Evolutionary conservation across 2,797 vertebrate genomes (phyloP), one percentile per base, ranked within the genome.

Genomic region (Alauda arvensis): DNA sequence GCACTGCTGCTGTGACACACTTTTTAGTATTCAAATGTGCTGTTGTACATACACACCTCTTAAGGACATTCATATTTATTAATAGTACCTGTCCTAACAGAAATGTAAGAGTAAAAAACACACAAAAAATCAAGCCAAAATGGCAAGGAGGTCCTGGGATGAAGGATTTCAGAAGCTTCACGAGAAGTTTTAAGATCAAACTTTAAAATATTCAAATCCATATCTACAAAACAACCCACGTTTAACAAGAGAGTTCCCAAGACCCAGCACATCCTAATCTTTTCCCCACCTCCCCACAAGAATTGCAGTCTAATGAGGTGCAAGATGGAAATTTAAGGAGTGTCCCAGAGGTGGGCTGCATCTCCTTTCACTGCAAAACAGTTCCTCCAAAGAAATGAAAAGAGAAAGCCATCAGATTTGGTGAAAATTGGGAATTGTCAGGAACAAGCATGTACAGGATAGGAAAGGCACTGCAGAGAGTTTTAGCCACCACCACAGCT

Each of bases 381-480:
- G n/a, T 75, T 81, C 72, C 89, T 46, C 70, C 69, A 88, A 88
- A 88, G 77, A 76, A 83, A 59, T 1, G 15, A 75, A 79, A 60
- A 81, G n/a, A 71, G 23, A 77, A 77, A 87, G 79, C 67, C 9
- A 21, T 34, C 76, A 84, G 67, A 71, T 69, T 72, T 43, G 71
- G 56, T 40, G 83, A 94, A 92, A 94, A 66, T 56, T 56, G 65
- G 87, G 92, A 59, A 56, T 31, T n/a, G 60, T 79, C 69, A 94
- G 79, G 81, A 89, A 90, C 12, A 76, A 86, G 72, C 46, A 65
- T 0, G 34, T 52, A 45, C 65, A 92, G 71, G 90, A 95, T 1
- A 95, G 94, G 71, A 95, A 94, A 96, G 60, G 81, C 31, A 52
- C 88, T 68, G 92, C 89, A 95, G 92, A 94, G 90, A 95, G 83